These are phyloP conservation scores for Sylvilagus bachmani DNA, from an alignment of 2,113 vertebrate species.

Conservation along the genomic window DNA sequence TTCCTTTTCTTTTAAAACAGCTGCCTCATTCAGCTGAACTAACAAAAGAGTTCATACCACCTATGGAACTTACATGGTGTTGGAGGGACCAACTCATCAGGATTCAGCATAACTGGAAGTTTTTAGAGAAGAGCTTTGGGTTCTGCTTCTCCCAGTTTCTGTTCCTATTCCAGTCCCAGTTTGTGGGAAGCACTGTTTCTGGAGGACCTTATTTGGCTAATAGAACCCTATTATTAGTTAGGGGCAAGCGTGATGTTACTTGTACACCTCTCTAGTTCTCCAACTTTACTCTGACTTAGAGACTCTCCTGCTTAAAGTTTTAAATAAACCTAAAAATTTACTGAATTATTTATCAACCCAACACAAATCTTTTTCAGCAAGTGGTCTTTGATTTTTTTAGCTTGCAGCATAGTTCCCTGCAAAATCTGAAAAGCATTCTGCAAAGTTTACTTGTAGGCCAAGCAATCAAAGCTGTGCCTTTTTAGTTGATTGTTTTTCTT, in stretches of 20 bases:
- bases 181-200: background rate
- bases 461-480: constrained; percentile 83
- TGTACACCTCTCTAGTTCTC: background rate
- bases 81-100: background rate
- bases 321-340: constrained; percentile 4
- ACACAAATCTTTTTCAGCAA: constrained; percentile 65
- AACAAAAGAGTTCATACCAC: background rate
- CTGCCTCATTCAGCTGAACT: background rate
- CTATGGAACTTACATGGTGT: background rate
- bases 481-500: constrained; percentile 22
- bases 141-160: background rate
- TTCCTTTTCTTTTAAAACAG: background rate
- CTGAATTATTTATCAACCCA: constrained; percentile 53
- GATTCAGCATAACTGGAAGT: background rate
- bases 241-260: constrained; percentile 34
- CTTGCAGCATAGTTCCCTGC: constrained; percentile 76
- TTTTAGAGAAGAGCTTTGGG: background rate
- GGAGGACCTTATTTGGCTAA: background rate
- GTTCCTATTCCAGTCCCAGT: background rate
- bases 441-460: constrained; percentile 82
- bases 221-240: constrained; percentile 32
- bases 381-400: constrained; percentile 77
- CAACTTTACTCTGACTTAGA: constrained; percentile 43
- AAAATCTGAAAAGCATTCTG: constrained; percentile 83
- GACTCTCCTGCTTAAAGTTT: constrained; percentile 28